These are phyloP conservation scores for Drosophila bipectinata DNA, from an alignment of 1,140 invertebrate genomes.

Conservation along the genomic window DNA sequence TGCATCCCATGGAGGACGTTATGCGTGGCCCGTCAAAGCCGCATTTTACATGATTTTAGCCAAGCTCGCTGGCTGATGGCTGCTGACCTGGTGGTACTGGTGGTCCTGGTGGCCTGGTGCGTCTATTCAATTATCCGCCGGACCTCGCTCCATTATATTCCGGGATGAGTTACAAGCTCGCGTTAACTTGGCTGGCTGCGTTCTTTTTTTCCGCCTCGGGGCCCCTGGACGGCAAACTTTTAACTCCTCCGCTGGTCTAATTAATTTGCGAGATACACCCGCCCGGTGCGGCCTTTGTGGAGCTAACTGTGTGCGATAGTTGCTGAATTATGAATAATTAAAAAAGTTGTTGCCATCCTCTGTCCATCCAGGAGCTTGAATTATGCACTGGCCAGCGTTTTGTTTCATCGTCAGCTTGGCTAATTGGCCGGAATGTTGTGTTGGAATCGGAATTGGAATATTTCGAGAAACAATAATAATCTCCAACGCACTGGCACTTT, in stretches of 20 bases:
- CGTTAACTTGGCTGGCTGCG: conserved; percentile 17
- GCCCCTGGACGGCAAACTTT: conserved; percentile 4
- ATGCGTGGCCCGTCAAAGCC: neutral
- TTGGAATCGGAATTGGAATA: neutral
- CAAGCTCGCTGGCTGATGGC: neutral
- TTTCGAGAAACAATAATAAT: neutral
- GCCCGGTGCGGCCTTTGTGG: conserved; percentile 2
- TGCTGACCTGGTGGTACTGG: neutral
- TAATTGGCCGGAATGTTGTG: neutral
- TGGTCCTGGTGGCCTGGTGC: neutral
- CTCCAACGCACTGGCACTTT: too few species aligned
- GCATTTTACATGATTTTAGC: conserved; percentile 1
- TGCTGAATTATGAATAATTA: conserved; percentile 33
- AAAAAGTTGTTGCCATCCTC: conserved; percentile 14
- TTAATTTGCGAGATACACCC: conserved; percentile 18
- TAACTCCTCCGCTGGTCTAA: conserved; percentile 2
- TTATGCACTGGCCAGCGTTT: neutral
- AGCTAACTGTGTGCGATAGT: conserved; percentile 12
- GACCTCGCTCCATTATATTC: neutral
- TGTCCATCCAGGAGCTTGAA: neutral
- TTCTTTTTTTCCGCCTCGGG: neutral
- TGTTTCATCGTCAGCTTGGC: neutral
- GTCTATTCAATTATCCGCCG: conserved; percentile 30
- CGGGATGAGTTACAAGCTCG: conserved; percentile 9
- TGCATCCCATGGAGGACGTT: neutral